Conservation (phyloP, 2,888 invertebrate species). For the Opisthograptis luteolata region DNA sequence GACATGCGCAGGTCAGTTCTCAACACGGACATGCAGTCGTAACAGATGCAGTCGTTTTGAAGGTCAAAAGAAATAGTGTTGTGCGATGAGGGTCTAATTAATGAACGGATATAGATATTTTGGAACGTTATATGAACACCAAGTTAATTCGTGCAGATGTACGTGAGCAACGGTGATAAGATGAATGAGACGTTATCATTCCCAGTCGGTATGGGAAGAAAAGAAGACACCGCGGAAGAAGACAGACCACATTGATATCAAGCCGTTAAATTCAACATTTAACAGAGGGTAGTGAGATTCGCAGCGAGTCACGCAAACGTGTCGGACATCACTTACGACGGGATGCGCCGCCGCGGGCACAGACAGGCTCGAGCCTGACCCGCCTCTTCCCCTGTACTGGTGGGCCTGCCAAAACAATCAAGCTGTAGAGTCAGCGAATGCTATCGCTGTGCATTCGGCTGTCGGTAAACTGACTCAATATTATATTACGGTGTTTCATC, state of each 20-base stretch:
- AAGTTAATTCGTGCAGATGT: conserved; percentile 73
- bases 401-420: conserved; percentile 83
- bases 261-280: conserved; percentile 72
- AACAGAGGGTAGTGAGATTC: conserved; percentile 63
- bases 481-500: background rate
- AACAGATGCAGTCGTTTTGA: conserved; percentile 49
- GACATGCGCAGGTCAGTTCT: conserved; percentile 29
- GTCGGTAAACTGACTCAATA: conserved; percentile 3
- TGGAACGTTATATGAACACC: conserved; percentile 54
- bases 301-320: conserved; percentile 64
- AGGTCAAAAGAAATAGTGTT: conserved; percentile 59
- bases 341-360: conserved; percentile 90
- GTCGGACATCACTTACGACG: conserved; percentile 85
- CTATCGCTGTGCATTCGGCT: conserved; percentile 28
- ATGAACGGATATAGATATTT: conserved; percentile 61
- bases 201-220: conserved; percentile 73
- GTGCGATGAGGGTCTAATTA: conserved; percentile 68
- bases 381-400: conserved; percentile 87
- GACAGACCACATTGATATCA: conserved; percentile 69
- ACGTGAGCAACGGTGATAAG: conserved; percentile 58
- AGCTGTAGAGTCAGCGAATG: conserved; percentile 53
- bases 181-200: conserved; percentile 66
- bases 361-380: conserved; percentile 92
- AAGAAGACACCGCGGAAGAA: conserved; percentile 68
- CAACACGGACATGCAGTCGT: conserved; percentile 49